Evolutionary conservation across 2,888 invertebrate species (phyloP), one percentile per base, ranked within the genome.

Genomic region (Itoplectis maculator): DNA sequence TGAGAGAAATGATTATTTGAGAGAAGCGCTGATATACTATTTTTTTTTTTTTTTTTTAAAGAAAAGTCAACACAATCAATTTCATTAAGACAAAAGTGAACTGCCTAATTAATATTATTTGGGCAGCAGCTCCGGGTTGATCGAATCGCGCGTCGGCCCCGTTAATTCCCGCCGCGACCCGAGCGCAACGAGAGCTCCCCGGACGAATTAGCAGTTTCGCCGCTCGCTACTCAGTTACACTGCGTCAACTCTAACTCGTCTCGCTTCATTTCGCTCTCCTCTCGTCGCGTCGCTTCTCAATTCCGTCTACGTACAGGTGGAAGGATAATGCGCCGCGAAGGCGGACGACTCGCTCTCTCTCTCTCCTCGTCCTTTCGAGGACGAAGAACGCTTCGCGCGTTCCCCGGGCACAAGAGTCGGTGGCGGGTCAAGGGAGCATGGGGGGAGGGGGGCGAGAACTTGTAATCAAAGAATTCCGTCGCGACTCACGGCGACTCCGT

Each of bases 381-480:
- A 29, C 35, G 49, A 61, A 80, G 40, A 63, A 81, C 69, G 37
- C 78, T 88, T 86, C 87, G 86, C 87, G 23, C 35, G 9, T 59
- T 59, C 6, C 29, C 56, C n/a, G 29, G 29, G 29, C 56, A n/a
- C n/a, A n/a, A n/a, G n/a, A n/a, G n/a, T n/a, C n/a, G n/a, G n/a
- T n/a, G n/a, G n/a, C n/a, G n/a, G n/a, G n/a, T n/a, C n/a, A n/a
- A n/a, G n/a, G n/a, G n/a, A n/a, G n/a, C n/a, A n/a, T n/a, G 11
- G 20, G 59, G 51, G 68, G 69, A 66, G 47, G 74, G 73, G 69
- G 47, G 70, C 75, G 82, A 84, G 82, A 61, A 88, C 88, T 90
- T 91, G 90, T 92, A 91, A 92, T 92, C 92, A 92, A 91, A 91
- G 92, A 91, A 92, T 91, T 89, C 89, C 87, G 84, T 83, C 76